phyloP scores from a whole-genome alignment of 2,888 invertebrate genomes.

The Caenorhabditis sinica region DNA sequence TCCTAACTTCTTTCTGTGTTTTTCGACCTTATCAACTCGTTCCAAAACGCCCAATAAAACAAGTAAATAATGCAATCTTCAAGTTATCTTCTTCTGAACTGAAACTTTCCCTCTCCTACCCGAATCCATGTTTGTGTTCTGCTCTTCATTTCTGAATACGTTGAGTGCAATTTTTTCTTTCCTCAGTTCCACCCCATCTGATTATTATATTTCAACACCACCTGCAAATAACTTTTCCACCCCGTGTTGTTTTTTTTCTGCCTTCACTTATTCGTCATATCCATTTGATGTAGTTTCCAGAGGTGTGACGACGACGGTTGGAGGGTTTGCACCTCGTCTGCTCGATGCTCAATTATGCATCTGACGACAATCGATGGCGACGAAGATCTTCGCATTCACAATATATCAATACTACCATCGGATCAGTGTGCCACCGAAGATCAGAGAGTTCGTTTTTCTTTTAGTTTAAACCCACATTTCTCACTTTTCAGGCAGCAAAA shows the following conservation, averaged over 20 bases:
- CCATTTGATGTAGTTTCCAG: slow-evolving; percentile 28
- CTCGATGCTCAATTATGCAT: slow-evolving; percentile 75
- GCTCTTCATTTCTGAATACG: neutral
- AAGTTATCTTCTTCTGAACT: no score
- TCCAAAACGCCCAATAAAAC: no score
- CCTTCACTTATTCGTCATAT: no score
- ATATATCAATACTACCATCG: slow-evolving; percentile 83
- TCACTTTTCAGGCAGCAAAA: slow-evolving; percentile 77
- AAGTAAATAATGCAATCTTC: no score
- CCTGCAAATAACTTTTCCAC: slow-evolving; percentile 12
- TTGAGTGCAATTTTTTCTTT: slow-evolving; percentile 1
- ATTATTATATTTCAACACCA: slow-evolving; percentile 21
- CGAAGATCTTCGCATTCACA: slow-evolving; percentile 82
- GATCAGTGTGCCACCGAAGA: slow-evolving; percentile 83
- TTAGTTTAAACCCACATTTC: neutral
- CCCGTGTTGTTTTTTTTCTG: slow-evolving; percentile 1
- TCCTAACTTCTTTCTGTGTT: no score
- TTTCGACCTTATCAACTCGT: no score
- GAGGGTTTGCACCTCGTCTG: slow-evolving; percentile 37
- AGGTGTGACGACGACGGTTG: slow-evolving; percentile 5
- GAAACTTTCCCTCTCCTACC: no score
- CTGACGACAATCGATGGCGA: slow-evolving; percentile 82
- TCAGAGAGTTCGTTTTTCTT: slow-evolving; percentile 72
- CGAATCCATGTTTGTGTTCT: neutral
- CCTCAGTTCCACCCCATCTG: neutral